Evolutionary conservation across 2,888 invertebrate species (phyloP).

Genomic region (Erynnis tages): DNA sequence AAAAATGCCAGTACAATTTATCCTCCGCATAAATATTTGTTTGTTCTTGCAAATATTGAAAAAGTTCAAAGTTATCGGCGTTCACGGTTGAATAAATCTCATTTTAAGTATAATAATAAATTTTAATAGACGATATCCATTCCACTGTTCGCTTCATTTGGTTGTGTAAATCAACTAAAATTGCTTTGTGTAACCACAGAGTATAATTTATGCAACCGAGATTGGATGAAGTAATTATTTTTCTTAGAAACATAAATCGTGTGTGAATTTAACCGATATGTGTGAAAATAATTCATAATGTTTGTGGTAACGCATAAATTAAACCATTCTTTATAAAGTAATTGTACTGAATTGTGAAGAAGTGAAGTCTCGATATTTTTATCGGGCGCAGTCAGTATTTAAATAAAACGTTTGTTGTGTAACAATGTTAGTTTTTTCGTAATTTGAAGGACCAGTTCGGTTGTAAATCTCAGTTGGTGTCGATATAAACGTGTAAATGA

Average conservation of each 20-base stretch:
- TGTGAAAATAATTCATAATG: too few relatives aligned
- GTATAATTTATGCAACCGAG: conserved; percentile 1
- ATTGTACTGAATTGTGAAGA: too few relatives aligned
- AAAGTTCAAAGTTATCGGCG: conserved; percentile 20
- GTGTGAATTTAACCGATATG: too few relatives aligned
- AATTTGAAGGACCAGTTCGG: too few relatives aligned
- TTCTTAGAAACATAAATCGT: background rate
- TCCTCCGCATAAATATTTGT: conserved; percentile 7
- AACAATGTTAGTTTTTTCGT: too few relatives aligned
- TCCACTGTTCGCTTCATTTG: conserved; percentile 15
- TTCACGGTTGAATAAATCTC: conserved; percentile 21
- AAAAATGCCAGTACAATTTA: background rate
- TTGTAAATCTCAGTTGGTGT: too few relatives aligned
- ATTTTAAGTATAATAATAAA: conserved; percentile 18
- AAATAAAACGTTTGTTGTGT: too few relatives aligned
- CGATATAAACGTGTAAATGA: too few relatives aligned
- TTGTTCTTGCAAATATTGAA: conserved; percentile 17
- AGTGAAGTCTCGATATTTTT: too few relatives aligned
- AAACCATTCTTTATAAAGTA: too few relatives aligned
- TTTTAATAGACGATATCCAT: conserved; percentile 6
- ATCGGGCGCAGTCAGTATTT: too few relatives aligned
- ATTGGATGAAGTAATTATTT: background rate
- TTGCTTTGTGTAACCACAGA: background rate
- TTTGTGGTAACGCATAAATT: too few relatives aligned
- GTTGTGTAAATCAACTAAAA: conserved; percentile 15